Conservation (phyloP, 2,113 vertebrate genomes). For the Vulpes lagopus region DNA sequence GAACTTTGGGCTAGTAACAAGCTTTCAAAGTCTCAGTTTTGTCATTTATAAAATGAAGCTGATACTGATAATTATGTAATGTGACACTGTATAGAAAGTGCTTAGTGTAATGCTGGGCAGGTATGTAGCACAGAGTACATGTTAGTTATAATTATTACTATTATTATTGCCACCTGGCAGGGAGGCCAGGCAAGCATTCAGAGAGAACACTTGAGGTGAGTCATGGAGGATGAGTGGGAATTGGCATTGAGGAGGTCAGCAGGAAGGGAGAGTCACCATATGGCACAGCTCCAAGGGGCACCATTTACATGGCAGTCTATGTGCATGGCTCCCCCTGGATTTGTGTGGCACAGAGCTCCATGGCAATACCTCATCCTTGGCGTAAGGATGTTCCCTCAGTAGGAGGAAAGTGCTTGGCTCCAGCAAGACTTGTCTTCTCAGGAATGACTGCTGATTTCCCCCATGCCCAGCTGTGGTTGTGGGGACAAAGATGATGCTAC, state of each 20-base stretch:
- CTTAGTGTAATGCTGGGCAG: not conserved
- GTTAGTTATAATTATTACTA: not conserved
- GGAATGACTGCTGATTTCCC: not conserved
- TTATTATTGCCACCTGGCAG: not conserved
- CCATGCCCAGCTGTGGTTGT: not conserved
- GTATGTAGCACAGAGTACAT: not conserved
- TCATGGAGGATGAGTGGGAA: not conserved
- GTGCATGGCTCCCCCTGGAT: not conserved
- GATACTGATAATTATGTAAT: not conserved
- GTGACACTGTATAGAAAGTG: not conserved
- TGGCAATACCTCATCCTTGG: not conserved
- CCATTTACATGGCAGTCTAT: not conserved
- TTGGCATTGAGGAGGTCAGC: not conserved
- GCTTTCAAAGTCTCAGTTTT: not conserved
- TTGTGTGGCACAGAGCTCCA: not conserved
- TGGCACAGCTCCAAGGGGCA: not conserved
- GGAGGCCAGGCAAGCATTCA: not conserved
- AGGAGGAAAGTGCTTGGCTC: not conserved
- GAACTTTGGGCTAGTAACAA: not conserved
- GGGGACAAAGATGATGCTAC: not conserved
- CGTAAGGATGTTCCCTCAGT: not conserved
- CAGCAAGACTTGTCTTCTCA: not conserved
- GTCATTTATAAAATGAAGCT: not conserved
- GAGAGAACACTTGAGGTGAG: not conserved
- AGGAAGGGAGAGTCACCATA: not conserved